These are phyloP conservation scores for Ischnus inquisitorius DNA, from an alignment of 2,888 invertebrate species.

Conservation along the genomic window DNA sequence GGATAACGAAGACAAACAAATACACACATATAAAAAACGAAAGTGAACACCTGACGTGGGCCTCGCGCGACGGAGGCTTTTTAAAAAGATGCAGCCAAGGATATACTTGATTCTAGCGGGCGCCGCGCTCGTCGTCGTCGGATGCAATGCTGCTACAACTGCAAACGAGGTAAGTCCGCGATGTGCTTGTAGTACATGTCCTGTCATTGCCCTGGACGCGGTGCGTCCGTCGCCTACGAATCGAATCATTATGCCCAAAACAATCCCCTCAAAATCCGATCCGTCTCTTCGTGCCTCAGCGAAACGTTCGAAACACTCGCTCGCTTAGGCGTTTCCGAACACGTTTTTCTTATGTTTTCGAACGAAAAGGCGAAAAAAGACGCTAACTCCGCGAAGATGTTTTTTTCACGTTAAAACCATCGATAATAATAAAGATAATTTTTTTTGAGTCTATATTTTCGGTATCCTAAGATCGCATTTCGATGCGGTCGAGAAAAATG, in stretches of 20 bases:
- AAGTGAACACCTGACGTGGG: constrained; percentile 63
- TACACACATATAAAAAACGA: no score
- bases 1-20: no score
- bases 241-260: background rate
- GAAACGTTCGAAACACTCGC: background rate
- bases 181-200: background rate
- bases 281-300: background rate
- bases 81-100: constrained; percentile 90
- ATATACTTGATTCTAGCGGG: constrained; percentile 91
- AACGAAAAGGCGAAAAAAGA: background rate
- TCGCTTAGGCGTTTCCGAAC: constrained; percentile 34
- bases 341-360: constrained; percentile 31
- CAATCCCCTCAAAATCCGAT: background rate
- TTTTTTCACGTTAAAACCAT: background rate
- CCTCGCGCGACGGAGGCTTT: constrained; percentile 63
- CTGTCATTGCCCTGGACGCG: constrained; percentile 46
- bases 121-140: constrained; percentile 91
- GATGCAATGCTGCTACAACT: constrained; percentile 88
- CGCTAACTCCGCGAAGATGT: background rate
- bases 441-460: no score
- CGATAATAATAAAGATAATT: background rate
- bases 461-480: background rate
- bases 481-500: background rate
- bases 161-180: constrained; percentile 89
- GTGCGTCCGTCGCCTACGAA: background rate